Base-by-base conservation (phyloP, 2,888 invertebrate genomes). In the Caenorhabditis macrosperma region DNA sequence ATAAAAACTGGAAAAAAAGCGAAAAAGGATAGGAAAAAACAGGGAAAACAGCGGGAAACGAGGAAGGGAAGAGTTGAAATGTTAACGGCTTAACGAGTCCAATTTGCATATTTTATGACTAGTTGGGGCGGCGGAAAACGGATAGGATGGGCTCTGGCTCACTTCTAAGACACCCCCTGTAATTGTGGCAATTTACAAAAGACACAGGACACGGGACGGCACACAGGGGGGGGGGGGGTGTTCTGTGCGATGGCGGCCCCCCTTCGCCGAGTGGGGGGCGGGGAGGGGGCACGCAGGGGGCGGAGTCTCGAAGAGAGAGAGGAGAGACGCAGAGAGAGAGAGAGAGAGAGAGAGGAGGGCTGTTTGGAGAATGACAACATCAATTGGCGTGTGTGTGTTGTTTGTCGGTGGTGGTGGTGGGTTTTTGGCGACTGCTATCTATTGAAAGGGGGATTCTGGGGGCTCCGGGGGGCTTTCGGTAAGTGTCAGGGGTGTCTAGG, bases 91-190 rank as follows among this genome's bases (percentile, higher is more conserved):
- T 64, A 74, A 74, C 74, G 63, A 74, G 74, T 26, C 59, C 74
- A 74, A 74, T 74, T 74, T 74, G 74, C 64, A 74, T 74, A 59
- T 72, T 72, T 72, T 63, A 72, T 63, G 72, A 72, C n/a, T n/a
- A n/a, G n/a, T n/a, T n/a, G n/a, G 48, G 15, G 28, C 10, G 24
- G 26, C 33, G 20, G 44, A 26, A 38, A 33, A 64, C 17, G 22
- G 38, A 28, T 60, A 28, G 28, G 41, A 41, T 26, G 55, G 52
- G 63, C 52, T 17, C 24, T 35, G 50, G 6, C 24, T 20, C 10
- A 22, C 1, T 12, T 7, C 22, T 17, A 9, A 48, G 20, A 2
- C 24, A 24, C 7, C 24, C 30, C 10, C 7, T 22, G 24, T 22
- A 50, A n/a, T 20, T 20, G 30, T 44, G 41, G 44, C 60, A 63